These are phyloP conservation scores for Acropora yongei DNA, from an alignment of 64 coral and sea anemone species.

Conservation along the genomic window DNA sequence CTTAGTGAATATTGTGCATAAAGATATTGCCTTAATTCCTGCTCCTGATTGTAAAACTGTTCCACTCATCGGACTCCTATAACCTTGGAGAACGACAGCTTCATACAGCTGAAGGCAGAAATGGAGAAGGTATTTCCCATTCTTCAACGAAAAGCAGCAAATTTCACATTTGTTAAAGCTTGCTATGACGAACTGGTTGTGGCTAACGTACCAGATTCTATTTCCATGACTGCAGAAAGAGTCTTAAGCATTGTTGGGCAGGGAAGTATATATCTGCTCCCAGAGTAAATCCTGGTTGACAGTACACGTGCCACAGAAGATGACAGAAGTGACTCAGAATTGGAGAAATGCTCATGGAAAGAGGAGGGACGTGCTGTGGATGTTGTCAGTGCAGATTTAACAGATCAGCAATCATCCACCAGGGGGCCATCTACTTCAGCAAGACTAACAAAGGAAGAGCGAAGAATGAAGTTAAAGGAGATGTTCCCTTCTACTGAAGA, in stretches of 20 bases:
- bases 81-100: constrained; percentile 50
- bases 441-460: constrained; percentile 1
- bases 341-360: constrained; percentile 8
- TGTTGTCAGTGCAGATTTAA: no score
- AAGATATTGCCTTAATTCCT: constrained; percentile 62
- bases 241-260: not conserved
- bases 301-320: not conserved
- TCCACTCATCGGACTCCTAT: constrained; percentile 45
- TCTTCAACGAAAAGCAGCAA: constrained; percentile 56
- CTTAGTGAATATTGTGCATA: constrained; percentile 35
- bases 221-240: constrained; percentile 1
- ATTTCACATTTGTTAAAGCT: constrained; percentile 55
- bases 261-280: not conserved
- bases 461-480: constrained; percentile 2
- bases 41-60: constrained; percentile 44
- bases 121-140: constrained; percentile 41
- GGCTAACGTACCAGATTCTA: not conserved
- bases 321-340: constrained; percentile 5
- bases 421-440: no score
- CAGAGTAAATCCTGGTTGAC: not conserved
- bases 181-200: constrained; percentile 26
- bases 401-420: no score
- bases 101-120: constrained; percentile 40
- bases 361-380: not conserved
- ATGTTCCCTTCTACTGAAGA: constrained; percentile 10